Percentiles rank a stretch among this genome's conserved stretches.
phyloP scores from a whole-genome alignment of 1,140 invertebrate genomes.

The Himalopsyche phryganea region DNA sequence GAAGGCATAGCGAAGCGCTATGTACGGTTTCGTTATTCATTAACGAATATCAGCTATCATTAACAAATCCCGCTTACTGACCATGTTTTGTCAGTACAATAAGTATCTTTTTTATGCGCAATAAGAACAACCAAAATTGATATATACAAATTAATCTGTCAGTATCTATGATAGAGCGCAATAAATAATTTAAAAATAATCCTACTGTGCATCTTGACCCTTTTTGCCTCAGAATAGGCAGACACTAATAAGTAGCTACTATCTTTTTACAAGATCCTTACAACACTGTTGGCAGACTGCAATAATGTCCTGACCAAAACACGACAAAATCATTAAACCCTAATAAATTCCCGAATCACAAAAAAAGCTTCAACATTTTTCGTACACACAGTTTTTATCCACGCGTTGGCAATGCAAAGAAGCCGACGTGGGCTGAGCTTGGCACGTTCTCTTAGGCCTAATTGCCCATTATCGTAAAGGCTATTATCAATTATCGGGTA shows the following conservation, averaged over 20 bases:
- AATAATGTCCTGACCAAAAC: constrained; percentile 12
- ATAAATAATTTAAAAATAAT: too few species aligned
- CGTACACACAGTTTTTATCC: constrained; percentile 1
- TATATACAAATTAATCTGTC: too few species aligned
- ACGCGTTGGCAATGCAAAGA: neutral
- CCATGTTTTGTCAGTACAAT: too few species aligned
- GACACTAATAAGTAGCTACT: neutral
- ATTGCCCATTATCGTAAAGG: constrained; percentile 18
- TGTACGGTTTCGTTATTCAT: too few species aligned
- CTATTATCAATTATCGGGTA: constrained; percentile 16
- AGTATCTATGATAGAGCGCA: too few species aligned
- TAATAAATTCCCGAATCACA: constrained; percentile 22
- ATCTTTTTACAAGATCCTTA: constrained; percentile 1
- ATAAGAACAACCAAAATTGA: too few species aligned
- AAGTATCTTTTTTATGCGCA: too few species aligned
- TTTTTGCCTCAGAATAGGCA: too few species aligned
- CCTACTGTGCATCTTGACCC: too few species aligned
- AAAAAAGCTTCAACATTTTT: neutral
- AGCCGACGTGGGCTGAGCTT: neutral
- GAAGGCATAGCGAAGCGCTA: too few species aligned
- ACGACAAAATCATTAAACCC: constrained; percentile 29
- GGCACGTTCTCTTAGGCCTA: neutral
- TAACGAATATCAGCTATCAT: too few species aligned
- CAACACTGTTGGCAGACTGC: constrained; percentile 5
- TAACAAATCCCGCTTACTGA: too few species aligned